phyloP scores from a whole-genome alignment of 1,140 invertebrate genomes.

The Cydia amplana region DNA sequence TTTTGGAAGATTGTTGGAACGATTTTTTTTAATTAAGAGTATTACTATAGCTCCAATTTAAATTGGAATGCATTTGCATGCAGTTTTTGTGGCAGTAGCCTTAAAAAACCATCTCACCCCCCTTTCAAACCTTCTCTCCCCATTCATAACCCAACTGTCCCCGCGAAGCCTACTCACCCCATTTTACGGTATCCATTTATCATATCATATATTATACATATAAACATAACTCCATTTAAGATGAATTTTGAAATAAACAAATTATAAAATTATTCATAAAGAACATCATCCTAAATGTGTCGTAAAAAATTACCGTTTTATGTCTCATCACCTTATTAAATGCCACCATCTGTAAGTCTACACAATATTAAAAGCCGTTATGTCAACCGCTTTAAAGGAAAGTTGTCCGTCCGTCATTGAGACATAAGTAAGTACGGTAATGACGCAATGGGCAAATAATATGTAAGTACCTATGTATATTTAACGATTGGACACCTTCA shows the following conservation, averaged over 20 bases:
- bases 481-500: conserved; percentile 29
- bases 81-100: too few species aligned
- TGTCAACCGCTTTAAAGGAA: conserved; percentile 20
- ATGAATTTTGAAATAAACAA: not conserved
- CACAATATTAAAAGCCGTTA: conserved; percentile 2
- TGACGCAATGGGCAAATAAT: conserved; percentile 11
- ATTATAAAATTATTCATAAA: not conserved
- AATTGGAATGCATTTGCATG: too few species aligned
- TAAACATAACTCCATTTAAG: not conserved
- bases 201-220: too few species aligned
- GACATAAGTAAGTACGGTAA: conserved; percentile 11
- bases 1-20: too few species aligned
- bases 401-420: conserved; percentile 24
- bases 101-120: too few species aligned
- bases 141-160: too few species aligned
- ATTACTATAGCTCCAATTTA: too few species aligned
- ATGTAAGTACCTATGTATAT: not conserved
- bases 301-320: not conserved
- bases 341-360: conserved; percentile 11
- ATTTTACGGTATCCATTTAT: not conserved
- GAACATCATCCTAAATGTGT: not conserved
- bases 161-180: too few species aligned
- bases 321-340: conserved; percentile 8
- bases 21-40: too few species aligned
- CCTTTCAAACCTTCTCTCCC: too few species aligned